These are phyloP conservation scores for Tetranychus urticae DNA, from an alignment of 1,140 invertebrate genomes.

Conservation along the genomic window DNA sequence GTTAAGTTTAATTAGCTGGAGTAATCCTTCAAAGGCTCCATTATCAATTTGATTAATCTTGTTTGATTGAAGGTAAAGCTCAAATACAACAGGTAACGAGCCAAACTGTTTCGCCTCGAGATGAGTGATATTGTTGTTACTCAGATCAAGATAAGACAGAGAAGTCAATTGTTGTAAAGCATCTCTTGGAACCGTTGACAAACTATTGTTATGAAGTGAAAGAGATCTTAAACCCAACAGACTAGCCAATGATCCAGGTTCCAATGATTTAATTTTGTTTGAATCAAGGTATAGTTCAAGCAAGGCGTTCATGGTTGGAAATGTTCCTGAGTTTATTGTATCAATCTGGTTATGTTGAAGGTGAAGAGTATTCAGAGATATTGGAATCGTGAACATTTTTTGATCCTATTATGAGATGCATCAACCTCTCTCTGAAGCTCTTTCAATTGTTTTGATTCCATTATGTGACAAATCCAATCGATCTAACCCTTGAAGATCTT, in stretches of 20 bases:
- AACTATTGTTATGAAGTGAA: constrained; percentile 41
- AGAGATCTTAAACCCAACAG: constrained; percentile 49
- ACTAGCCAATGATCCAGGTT: constrained; percentile 36
- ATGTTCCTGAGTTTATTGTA: constrained; percentile 33
- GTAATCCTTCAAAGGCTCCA: constrained; percentile 50
- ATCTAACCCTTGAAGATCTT: constrained; percentile 48
- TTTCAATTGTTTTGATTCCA: constrained; percentile 42
- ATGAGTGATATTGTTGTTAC: constrained; percentile 43
- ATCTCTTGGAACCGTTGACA: constrained; percentile 40
- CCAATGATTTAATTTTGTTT: constrained; percentile 44
- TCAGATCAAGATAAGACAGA: constrained; percentile 50
- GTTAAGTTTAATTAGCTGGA: constrained; percentile 53
- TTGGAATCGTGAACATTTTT: constrained; percentile 46
- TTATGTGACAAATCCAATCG: constrained; percentile 57
- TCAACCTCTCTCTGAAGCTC: constrained; percentile 30
- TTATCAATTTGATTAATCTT: constrained; percentile 33
- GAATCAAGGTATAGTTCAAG: constrained; percentile 48
- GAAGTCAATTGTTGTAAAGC: constrained; percentile 45
- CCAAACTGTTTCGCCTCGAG: constrained; percentile 49
- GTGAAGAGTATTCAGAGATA: constrained; percentile 38
- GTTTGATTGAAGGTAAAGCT: constrained; percentile 50
- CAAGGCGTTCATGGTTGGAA: constrained; percentile 70
- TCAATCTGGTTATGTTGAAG: constrained; percentile 39
- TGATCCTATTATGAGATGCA: constrained; percentile 39
- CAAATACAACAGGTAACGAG: constrained; percentile 53